Evolutionary conservation across 2,113 vertebrate genomes (phyloP).

Genomic region (Fulmarus glacialis): DNA sequence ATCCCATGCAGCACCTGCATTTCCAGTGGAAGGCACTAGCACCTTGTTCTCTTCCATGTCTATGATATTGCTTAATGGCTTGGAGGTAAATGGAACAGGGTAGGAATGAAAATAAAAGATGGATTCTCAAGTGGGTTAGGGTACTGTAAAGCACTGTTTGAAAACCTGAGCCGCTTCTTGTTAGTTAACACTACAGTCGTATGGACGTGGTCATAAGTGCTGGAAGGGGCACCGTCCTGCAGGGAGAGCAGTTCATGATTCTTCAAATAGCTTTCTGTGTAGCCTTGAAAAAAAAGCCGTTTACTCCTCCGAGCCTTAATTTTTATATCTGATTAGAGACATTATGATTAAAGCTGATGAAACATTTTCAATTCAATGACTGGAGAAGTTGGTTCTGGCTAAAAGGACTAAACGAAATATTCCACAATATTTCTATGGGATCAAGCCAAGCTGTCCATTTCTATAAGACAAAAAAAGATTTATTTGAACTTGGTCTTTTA

Average conservation of each 20-base stretch:
- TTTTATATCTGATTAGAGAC: constrained; percentile 11
- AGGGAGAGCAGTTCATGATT: not conserved
- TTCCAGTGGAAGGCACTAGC: not conserved
- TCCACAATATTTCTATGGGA: not conserved
- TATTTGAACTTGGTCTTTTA: not conserved
- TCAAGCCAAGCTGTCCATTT: not conserved
- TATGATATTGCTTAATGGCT: not conserved
- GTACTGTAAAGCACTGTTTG: not conserved
- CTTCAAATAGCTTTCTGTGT: not conserved
- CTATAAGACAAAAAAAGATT: not conserved
- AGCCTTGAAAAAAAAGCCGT: not conserved
- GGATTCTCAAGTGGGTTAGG: not conserved
- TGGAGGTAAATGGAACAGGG: not conserved
- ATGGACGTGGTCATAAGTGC: not conserved
- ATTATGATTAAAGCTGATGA: not conserved
- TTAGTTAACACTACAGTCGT: not conserved
- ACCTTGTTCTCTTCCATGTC: not conserved
- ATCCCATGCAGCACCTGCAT: not conserved
- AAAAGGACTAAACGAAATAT: not conserved
- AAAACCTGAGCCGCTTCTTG: not conserved
- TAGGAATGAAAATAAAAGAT: not conserved
- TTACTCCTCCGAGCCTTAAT: not conserved
- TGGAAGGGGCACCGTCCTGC: not conserved
- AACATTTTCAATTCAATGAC: not conserved
- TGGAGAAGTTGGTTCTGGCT: not conserved